These are phyloP conservation scores for Scaptomyza pallida DNA, from an alignment of 1,140 invertebrate genomes.

Conservation along the genomic window DNA sequence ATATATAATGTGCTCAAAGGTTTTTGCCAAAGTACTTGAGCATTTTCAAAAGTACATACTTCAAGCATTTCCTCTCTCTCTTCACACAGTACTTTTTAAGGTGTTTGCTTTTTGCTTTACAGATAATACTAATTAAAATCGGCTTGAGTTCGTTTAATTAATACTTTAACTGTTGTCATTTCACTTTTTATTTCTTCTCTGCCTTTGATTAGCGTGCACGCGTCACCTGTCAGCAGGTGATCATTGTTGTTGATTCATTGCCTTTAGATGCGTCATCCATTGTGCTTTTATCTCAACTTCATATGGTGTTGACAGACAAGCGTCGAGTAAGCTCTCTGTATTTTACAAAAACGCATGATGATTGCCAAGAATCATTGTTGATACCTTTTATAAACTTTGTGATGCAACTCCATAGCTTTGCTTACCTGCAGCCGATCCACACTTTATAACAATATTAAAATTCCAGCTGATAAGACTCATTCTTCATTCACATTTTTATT, in stretches of 20 bases:
- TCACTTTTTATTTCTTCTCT: slow-evolving; percentile 4
- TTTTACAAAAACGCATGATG: background rate
- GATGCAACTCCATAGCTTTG: too few species aligned
- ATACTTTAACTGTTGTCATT: slow-evolving; percentile 6
- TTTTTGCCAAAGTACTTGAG: background rate
- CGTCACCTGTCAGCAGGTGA: background rate
- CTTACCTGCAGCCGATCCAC: background rate
- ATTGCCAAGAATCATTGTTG: background rate
- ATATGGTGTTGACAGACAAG: background rate
- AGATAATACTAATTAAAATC: slow-evolving; percentile 54
- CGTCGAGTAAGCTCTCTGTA: background rate
- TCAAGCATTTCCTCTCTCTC: background rate
- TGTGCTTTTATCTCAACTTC: slow-evolving; percentile 5
- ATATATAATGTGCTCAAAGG: background rate
- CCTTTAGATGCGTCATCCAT: slow-evolving; percentile 5
- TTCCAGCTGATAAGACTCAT: background rate
- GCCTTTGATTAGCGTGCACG: slow-evolving; percentile 4
- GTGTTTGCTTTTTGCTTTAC: background rate
- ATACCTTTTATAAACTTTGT: too few species aligned
- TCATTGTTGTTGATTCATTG: slow-evolving; percentile 18
- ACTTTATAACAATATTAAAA: too few species aligned
- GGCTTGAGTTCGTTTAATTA: slow-evolving; percentile 29
- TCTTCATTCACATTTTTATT: background rate
- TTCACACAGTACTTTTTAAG: background rate
- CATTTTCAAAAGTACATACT: slow-evolving; percentile 3